phyloP scores from a whole-genome alignment of 1,140 invertebrate genomes.

The Plodia interpunctella region DNA sequence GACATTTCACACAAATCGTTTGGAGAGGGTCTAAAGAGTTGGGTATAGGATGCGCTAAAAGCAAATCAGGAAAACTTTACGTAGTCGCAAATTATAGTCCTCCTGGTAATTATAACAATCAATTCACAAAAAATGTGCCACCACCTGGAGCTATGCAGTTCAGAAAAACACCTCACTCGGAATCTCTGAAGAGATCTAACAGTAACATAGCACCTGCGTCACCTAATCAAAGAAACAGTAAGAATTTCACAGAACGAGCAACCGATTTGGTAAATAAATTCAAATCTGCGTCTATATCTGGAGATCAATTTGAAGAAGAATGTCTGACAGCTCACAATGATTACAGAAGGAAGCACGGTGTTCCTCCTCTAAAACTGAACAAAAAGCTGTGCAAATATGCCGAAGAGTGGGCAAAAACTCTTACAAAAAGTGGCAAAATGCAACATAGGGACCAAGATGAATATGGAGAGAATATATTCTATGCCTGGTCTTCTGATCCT shows the following conservation, averaged over 20 bases:
- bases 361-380: conserved; percentile 82
- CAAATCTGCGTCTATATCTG: conserved; percentile 45
- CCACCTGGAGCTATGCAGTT: conserved; percentile 70
- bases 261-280: conserved; percentile 58
- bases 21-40: conserved; percentile 86
- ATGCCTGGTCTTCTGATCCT: conserved; percentile 84
- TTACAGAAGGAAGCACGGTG: conserved; percentile 84
- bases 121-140: conserved; percentile 84
- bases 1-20: conserved; percentile 86
- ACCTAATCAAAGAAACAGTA: conserved; percentile 52
- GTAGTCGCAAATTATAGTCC: conserved; percentile 90
- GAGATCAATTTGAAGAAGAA: conserved; percentile 77
- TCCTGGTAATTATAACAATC: conserved; percentile 87
- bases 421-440: conserved; percentile 82
- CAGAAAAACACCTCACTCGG: conserved; percentile 21
- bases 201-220: conserved; percentile 41
- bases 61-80: conserved; percentile 75
- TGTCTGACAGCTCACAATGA: conserved; percentile 87
- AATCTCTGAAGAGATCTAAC: conserved; percentile 32
- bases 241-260: conserved; percentile 52
- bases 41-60: conserved; percentile 86
- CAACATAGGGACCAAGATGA: conserved; percentile 86
- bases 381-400: conserved; percentile 85
- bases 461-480: conserved; percentile 91
- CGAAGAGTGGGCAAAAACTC: conserved; percentile 88